These are phyloP conservation scores for Entosphenus tridentatus DNA, from an alignment of 2,113 vertebrate genomes.

Conservation along the genomic window DNA sequence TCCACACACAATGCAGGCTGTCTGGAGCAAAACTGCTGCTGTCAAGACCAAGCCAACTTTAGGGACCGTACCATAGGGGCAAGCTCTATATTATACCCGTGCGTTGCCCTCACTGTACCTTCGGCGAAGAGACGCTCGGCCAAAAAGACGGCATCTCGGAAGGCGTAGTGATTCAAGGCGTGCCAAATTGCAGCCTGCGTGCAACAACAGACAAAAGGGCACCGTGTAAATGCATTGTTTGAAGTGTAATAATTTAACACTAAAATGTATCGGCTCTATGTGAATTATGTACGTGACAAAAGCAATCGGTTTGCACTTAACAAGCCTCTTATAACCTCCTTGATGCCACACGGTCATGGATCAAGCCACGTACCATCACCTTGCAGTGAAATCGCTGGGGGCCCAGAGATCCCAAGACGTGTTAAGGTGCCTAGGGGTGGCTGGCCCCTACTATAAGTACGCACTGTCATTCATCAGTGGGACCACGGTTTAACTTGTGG, in stretches of 20 bases:
- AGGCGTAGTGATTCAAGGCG: conserved; percentile 68
- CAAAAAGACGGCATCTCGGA: conserved; percentile 56
- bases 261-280: conserved; percentile 9
- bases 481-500: no score
- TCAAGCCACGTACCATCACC: not conserved
- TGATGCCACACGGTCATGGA: not conserved
- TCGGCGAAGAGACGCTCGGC: conserved; percentile 61
- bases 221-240: not conserved
- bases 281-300: conserved; percentile 14
- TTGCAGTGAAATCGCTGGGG: no score
- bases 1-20: not conserved
- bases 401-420: no score
- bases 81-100: not conserved
- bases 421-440: no score
- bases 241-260: not conserved
- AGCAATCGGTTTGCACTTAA: not conserved
- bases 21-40: not conserved
- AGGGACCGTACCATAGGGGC: not conserved
- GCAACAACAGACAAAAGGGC: not conserved
- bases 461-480: no score
- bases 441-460: no score
- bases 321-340: no score
- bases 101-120: conserved; percentile 25
- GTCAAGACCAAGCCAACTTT: no score
- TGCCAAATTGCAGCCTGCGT: conserved; percentile 70